These are phyloP conservation scores for Drosophila stalkeri DNA, from an alignment of 2,888 invertebrate genomes.

Conservation along the genomic window DNA sequence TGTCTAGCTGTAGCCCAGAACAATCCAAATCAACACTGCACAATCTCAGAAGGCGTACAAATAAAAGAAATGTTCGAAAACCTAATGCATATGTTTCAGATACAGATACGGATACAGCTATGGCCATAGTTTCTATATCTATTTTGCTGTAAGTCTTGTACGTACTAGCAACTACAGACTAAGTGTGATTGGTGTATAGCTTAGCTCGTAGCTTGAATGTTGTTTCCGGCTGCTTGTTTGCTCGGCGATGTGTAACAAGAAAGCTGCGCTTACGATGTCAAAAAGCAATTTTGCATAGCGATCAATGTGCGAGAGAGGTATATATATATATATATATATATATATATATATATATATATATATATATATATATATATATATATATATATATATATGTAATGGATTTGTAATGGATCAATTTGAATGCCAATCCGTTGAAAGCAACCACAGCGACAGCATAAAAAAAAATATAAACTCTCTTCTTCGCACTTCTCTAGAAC, in stretches of 20 bases:
- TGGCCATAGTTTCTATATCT: background rate
- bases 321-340: slow-evolving; percentile 12
- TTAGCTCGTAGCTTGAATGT: slow-evolving; percentile 1
- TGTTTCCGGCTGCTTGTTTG: slow-evolving; percentile 58
- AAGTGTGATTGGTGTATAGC: background rate
- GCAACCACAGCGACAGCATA: slow-evolving; percentile 43
- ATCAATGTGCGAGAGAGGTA: background rate
- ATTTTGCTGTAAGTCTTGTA: background rate
- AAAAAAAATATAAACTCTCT: slow-evolving; percentile 54
- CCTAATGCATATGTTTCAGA: slow-evolving; percentile 30
- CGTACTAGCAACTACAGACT: background rate
- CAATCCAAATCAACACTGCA: slow-evolving; percentile 61
- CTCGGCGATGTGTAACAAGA: slow-evolving; percentile 75
- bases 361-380: background rate
- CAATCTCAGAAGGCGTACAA: slow-evolving; percentile 62
- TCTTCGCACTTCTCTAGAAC: background rate
- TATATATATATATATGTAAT: slow-evolving; percentile 21
- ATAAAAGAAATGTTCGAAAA: slow-evolving; percentile 74
- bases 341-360: slow-evolving; percentile 11
- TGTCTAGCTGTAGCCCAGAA: slow-evolving; percentile 37
- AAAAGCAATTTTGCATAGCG: background rate
- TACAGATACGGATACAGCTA: background rate
- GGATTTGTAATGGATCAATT: slow-evolving; percentile 17
- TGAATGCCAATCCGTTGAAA: slow-evolving; percentile 23
- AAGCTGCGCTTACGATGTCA: slow-evolving; percentile 60